These are phyloP conservation scores for Sanderia malayensis DNA, from an alignment of 30 jellyfish, hydroid and myxozoan species.

Conservation along the genomic window DNA sequence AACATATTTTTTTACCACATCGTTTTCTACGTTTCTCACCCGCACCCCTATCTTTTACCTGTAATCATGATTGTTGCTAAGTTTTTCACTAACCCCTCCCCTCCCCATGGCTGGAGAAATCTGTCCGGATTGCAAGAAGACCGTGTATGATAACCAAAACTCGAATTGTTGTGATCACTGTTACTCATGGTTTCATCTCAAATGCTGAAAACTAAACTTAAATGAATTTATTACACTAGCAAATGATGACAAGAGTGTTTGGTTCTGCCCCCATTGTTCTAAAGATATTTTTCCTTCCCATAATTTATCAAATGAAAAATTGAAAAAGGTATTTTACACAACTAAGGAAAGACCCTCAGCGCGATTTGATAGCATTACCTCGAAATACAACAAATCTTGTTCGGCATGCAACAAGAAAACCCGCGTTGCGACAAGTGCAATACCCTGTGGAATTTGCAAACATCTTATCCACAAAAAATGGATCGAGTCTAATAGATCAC, in stretches of 20 bases:
- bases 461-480: slow-evolving; percentile 3
- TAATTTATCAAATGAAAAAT: neutral
- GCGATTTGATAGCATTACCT: neutral
- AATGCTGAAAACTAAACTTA: neutral
- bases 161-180: neutral
- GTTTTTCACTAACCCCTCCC: neutral
- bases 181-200: neutral
- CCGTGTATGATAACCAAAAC: slow-evolving; percentile 5
- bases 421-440: neutral
- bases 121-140: neutral
- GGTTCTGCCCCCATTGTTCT: neutral
- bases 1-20: neutral
- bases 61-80: too few relatives aligned
- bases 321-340: neutral
- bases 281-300: slow-evolving; percentile 4
- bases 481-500: too few relatives aligned
- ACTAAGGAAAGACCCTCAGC: neutral
- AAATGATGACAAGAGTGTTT: neutral
- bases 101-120: neutral
- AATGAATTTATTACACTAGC: neutral
- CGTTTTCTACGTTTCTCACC: neutral
- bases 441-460: neutral
- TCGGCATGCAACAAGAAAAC: neutral
- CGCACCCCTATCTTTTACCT: too few relatives aligned
- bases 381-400: neutral